Evolutionary conservation across 2,888 invertebrate genomes (phyloP), one percentile per base, ranked within the genome.

Genomic region (Conomelus anceps): DNA sequence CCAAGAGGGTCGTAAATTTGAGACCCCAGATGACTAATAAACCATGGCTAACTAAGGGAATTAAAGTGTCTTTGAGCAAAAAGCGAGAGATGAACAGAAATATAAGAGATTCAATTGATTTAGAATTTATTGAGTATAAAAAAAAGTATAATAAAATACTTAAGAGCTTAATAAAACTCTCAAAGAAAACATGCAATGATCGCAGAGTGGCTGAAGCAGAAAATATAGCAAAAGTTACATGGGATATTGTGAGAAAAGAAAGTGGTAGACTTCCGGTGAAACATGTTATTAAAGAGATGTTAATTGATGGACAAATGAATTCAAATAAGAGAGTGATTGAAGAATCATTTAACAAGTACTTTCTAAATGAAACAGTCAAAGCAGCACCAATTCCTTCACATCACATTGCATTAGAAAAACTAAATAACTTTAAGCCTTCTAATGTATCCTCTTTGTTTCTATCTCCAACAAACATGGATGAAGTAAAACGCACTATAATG

Each of bases 41-140:
- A 86, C 22, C 22, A 23, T 86, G 86, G 86, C 22, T 86, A 17
- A 86, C 86, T 22, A 17, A 23, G 22, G 86, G 86, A 4, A 20
- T 86, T n/a, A 3, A 87, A 87, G 29, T 20, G 7, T 87, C 87
- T 7, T 23, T 23, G 23, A 29, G 23, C 7, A 87, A 87, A 26
- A 92, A 92, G 90, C 91, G 88, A 89, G 89, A 90, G 89, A 88
- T 90, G 89, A 26, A 85, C 89, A 89, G 22, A 23, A 90, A 88
- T 89, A 89, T 22, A 87, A 88, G 26, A 89, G 23, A 89, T 9
- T 87, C 87, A 23, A 23, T 26, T 13, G 29, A 87, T 17, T n/a
- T 22, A 22, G 6, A 26, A 11, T 26, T 26, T 88, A 88, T 22
- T 22, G 20, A 22, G 22, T 88, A 88, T 22, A 22, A 29, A n/a